Conservation (phyloP, 2,113 vertebrate genomes). For the Daubentonia madagascariensis region DNA sequence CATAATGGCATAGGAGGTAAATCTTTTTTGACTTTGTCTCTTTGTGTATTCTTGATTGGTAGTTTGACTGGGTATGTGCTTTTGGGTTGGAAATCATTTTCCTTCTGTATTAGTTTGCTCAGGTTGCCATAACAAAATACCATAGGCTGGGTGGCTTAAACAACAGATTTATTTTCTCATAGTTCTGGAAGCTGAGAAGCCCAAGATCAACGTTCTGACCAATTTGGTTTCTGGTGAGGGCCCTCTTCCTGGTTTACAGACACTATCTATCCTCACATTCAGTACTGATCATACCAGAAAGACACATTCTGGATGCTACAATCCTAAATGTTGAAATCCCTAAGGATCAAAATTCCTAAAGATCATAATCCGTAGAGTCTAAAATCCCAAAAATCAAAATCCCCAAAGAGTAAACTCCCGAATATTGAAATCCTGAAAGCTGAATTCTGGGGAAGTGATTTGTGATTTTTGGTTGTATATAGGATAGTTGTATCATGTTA, state of each 20-base stretch:
- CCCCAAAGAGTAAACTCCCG: neutral
- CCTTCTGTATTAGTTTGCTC: neutral
- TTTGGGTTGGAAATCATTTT: neutral
- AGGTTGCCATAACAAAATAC: neutral
- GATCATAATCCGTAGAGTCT: neutral
- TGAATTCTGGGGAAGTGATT: neutral
- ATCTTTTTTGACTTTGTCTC: neutral
- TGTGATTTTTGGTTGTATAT: neutral
- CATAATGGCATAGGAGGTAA: neutral
- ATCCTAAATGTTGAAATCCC: neutral
- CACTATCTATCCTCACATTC: neutral
- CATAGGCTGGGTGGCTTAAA: neutral
- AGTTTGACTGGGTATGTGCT: neutral
- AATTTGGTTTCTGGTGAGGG: neutral
- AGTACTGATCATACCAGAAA: neutral
- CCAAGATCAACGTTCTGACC: neutral
- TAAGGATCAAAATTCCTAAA: neutral
- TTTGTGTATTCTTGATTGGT: neutral
- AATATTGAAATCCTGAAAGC: neutral
- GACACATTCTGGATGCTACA: neutral
- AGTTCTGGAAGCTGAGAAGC: neutral
- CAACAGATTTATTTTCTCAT: neutral
- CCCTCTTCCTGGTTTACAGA: neutral
- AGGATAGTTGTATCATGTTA: neutral
- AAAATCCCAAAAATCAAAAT: neutral